Conservation (phyloP, 2,888 invertebrate species). For the Hymenopus coronatus region DNA sequence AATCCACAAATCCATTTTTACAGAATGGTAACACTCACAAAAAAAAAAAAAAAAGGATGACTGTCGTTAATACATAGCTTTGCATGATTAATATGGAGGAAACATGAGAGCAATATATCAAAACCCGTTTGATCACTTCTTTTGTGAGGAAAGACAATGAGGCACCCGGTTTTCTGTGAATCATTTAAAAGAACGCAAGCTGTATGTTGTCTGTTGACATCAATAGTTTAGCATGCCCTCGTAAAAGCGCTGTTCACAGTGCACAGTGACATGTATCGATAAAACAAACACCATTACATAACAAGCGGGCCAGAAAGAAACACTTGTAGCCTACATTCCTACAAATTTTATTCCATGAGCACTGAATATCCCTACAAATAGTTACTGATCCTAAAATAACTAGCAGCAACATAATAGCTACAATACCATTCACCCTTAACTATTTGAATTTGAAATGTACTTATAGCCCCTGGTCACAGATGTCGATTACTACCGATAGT, state of each 20-base stretch:
- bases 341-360: no score
- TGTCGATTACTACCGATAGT: no score
- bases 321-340: not conserved
- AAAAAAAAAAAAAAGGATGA: no score
- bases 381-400: no score
- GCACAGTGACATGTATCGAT: not conserved
- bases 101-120: not conserved
- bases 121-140: not conserved
- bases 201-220: not conserved
- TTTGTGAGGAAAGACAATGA: not conserved
- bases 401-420: no score
- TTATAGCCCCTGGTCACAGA: no score
- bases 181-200: not conserved
- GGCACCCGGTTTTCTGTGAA: not conserved
- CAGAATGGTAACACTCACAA: no score
- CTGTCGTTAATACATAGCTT: not conserved
- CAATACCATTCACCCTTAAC: no score
- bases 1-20: no score
- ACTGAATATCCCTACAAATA: no score
- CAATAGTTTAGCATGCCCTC: not conserved
- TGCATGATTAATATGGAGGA: not conserved
- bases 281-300: not conserved
- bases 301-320: not conserved
- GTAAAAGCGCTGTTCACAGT: not conserved
- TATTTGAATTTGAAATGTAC: no score